Conservation (phyloP, 2,888 invertebrate species). For the Atherix ibis region DNA sequence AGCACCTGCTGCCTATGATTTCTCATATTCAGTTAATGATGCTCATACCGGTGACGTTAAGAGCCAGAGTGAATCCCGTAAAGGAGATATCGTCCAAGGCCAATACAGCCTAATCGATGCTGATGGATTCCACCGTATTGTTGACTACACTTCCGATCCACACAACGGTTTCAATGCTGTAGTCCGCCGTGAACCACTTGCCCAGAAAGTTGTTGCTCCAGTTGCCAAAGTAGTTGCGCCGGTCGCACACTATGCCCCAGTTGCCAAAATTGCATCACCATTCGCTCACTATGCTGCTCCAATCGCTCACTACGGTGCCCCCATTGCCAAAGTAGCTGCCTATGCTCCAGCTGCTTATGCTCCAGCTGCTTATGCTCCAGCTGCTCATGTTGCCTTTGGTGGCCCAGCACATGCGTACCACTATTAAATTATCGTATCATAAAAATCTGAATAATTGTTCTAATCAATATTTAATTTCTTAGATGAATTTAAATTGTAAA, state of each 20-base stretch:
- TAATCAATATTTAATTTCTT: too few relatives aligned
- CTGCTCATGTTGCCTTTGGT: constrained; percentile 10
- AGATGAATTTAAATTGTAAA: too few relatives aligned
- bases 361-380: constrained; percentile 14
- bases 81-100: constrained; percentile 38
- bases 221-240: constrained; percentile 24
- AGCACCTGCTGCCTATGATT: constrained; percentile 36
- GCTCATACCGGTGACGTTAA: constrained; percentile 38
- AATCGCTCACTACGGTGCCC: constrained; percentile 15
- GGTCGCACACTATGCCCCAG: constrained; percentile 18
- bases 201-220: constrained; percentile 21
- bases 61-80: constrained; percentile 36
- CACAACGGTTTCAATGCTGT: constrained; percentile 40
- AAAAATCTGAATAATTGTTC: too few relatives aligned
- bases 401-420: constrained; percentile 13
- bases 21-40: constrained; percentile 35
- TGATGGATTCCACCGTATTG: constrained; percentile 37
- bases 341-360: constrained; percentile 17
- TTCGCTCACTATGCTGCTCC: constrained; percentile 15
- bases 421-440: too few relatives aligned
- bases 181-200: constrained; percentile 36
- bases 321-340: constrained; percentile 13
- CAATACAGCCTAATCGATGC: constrained; percentile 37
- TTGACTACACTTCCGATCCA: constrained; percentile 39
- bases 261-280: too few relatives aligned